Conservation (phyloP, 1,140 invertebrate genomes). For the Saccostrea cuccullata region DNA sequence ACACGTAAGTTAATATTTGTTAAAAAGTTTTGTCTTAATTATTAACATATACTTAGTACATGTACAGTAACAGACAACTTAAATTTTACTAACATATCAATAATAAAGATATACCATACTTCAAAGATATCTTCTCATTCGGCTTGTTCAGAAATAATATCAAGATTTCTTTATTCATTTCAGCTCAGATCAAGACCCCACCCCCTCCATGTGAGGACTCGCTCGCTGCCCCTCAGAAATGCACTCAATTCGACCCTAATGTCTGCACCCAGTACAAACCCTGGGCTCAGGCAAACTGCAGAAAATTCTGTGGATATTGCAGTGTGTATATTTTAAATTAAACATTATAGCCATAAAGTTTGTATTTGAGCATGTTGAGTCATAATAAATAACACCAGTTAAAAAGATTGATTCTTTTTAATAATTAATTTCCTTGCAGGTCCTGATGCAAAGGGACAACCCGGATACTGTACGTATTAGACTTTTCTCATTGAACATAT, state of each 20-base stretch:
- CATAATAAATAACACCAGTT: not conserved
- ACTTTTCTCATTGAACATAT: not conserved
- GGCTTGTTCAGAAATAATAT: not conserved
- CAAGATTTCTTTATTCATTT: not conserved
- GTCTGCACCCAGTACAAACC: conserved; percentile 46
- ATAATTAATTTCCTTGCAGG: conserved; percentile 18
- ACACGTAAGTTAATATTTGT: conserved; percentile 51
- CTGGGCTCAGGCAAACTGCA: conserved; percentile 63
- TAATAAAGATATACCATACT: no score
- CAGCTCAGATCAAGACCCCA: conserved; percentile 42
- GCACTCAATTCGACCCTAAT: conserved; percentile 50
- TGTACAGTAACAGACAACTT: no score
- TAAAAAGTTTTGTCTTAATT: no score
- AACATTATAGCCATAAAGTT: not conserved
- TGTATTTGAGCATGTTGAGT: not conserved
- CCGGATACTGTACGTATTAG: conserved; percentile 53
- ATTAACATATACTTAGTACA: no score
- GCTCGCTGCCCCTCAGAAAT: conserved; percentile 46
- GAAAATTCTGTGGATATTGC: conserved; percentile 64
- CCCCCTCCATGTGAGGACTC: conserved; percentile 61
- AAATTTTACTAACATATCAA: no score
- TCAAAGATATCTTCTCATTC: not conserved
- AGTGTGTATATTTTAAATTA: conserved; percentile 48
- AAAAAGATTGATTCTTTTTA: not conserved
- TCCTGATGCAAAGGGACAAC: conserved; percentile 43